Percentiles rank a stretch among this genome's conserved stretches.
These are phyloP conservation scores for Clarias pachynema DNA, from an alignment of 2,797 vertebrate genomes.

Conservation along the genomic window DNA sequence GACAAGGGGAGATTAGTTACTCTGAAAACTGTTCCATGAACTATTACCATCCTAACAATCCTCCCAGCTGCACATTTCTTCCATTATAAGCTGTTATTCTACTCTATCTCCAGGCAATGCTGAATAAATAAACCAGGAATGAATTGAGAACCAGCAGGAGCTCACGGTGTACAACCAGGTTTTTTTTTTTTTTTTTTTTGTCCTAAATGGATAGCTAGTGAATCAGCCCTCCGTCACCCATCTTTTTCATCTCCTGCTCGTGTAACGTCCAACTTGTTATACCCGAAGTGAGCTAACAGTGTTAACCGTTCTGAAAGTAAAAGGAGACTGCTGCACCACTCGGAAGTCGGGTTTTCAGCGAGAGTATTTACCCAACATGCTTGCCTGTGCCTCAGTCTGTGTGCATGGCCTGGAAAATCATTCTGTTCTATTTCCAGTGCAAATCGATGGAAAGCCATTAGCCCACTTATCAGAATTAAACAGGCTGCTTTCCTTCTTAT, in stretches of 20 bases:
- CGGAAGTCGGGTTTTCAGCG: not conserved
- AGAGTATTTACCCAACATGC: not conserved
- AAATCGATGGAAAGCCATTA: constrained; percentile 48
- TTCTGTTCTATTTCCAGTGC: constrained; percentile 33
- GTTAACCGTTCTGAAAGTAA: no score
- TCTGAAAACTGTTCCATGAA: not conserved
- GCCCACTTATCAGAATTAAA: constrained; percentile 50
- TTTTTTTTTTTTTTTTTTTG: not conserved
- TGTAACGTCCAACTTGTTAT: no score
- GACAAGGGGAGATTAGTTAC: not conserved
- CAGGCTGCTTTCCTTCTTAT: constrained; percentile 23
- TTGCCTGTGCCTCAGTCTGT: not conserved
- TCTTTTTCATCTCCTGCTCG: not conserved
- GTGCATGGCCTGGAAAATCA: not conserved
- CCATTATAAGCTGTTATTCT: not conserved
- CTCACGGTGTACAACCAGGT: not conserved
- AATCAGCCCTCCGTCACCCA: not conserved
- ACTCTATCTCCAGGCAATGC: constrained; percentile 7
- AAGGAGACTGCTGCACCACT: not conserved
- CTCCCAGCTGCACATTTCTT: not conserved
- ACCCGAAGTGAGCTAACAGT: not conserved
- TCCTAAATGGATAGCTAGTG: not conserved
- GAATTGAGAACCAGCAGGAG: constrained; percentile 6
- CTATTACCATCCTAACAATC: not conserved
- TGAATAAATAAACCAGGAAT: not conserved